These are phyloP conservation scores for Hirudo medicinalis DNA, from an alignment of 1,140 invertebrate genomes.

Conservation along the genomic window DNA sequence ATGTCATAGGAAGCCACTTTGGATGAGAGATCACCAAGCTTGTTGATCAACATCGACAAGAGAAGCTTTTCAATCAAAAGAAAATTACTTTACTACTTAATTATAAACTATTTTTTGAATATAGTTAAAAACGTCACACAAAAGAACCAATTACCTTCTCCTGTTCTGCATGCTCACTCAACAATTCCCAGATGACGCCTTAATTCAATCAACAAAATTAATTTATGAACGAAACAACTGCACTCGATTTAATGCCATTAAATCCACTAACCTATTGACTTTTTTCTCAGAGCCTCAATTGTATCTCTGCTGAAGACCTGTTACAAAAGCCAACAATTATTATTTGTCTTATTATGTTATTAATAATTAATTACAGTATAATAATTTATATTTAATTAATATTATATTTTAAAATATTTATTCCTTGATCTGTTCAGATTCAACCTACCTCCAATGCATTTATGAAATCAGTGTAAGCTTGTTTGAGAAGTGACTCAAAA, in stretches of 20 bases:
- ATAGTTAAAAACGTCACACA: too few relatives aligned
- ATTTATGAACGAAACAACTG: not conserved
- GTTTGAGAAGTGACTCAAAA: constrained; percentile 71
- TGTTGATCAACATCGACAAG: constrained; percentile 72
- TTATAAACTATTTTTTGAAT: too few relatives aligned
- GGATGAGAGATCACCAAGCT: constrained; percentile 78
- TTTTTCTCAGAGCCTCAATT: constrained; percentile 29
- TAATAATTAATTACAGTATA: too few relatives aligned
- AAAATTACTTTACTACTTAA: too few relatives aligned
- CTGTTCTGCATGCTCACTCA: constrained; percentile 71
- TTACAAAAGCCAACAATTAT: constrained; percentile 13
- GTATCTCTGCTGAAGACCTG: constrained; percentile 23
- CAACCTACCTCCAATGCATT: constrained; percentile 46
- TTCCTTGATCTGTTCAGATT: not conserved
- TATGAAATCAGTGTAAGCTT: constrained; percentile 59
- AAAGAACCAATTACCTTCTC: constrained; percentile 53
- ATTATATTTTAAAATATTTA: too few relatives aligned
- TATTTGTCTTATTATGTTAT: too few relatives aligned
- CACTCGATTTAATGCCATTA: not conserved
- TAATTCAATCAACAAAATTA: constrained; percentile 17
- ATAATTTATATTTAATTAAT: too few relatives aligned
- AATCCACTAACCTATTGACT: constrained; percentile 24
- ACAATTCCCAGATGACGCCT: constrained; percentile 55
- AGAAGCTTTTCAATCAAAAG: constrained; percentile 44
- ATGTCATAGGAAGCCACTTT: constrained; percentile 74